A percentile compares a stretch with the other conserved stretches of the same genome.
Evolutionary conservation across 2,797 vertebrate species (phyloP).

Genomic region (Lacerta viridis): DNA sequence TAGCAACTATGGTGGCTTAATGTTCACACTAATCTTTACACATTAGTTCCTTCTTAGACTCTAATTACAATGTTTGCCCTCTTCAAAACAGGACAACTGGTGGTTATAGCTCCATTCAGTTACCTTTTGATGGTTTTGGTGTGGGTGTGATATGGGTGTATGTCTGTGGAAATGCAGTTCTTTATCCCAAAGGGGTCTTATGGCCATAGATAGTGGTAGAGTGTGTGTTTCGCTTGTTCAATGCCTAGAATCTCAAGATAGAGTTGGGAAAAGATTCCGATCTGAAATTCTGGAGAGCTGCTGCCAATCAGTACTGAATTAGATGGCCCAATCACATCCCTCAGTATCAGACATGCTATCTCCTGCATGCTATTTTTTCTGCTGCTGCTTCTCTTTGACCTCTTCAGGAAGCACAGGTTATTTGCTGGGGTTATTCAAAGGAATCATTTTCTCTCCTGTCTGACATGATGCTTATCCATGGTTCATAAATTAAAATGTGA

Average conservation of each 20-base stretch:
- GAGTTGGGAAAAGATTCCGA: not conserved
- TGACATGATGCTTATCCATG: not conserved
- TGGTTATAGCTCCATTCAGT: not conserved
- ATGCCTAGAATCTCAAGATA: not conserved
- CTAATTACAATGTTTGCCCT: not conserved
- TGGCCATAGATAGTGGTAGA: not conserved
- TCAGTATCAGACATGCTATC: not conserved
- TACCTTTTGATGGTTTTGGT: not conserved
- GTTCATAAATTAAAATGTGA: slow-evolving; percentile 1
- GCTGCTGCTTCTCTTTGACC: not conserved
- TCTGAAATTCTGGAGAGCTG: not conserved
- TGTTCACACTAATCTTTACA: not conserved
- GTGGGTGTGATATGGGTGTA: not conserved
- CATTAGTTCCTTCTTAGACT: too few species aligned
- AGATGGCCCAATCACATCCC: not conserved
- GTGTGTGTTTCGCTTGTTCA: not conserved
- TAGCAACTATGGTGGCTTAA: not conserved
- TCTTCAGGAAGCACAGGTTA: not conserved
- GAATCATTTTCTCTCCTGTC: not conserved
- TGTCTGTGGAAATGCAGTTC: not conserved
- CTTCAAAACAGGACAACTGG: not conserved
- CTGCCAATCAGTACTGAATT: not conserved
- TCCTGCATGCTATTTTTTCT: not conserved
- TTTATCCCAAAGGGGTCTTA: not conserved
- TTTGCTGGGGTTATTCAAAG: not conserved